Evolutionary conservation across 2,113 vertebrate species (phyloP).

Genomic region (Anguilla rostrata): DNA sequence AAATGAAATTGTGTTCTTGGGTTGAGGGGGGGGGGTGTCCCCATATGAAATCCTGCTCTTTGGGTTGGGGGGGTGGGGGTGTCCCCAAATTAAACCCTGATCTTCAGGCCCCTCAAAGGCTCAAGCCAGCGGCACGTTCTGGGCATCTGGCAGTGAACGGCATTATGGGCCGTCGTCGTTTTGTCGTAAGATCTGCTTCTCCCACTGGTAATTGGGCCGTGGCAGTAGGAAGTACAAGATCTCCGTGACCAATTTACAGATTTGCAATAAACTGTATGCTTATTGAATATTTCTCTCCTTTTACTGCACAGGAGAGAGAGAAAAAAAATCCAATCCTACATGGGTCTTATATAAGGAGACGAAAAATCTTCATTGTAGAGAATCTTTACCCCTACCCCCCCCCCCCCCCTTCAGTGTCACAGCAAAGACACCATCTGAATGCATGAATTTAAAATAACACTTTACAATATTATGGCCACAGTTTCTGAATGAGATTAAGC

Average conservation of each 20-base stretch:
- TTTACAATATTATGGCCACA: conserved; percentile 20
- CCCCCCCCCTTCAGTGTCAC: background rate
- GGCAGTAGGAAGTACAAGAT: conserved; percentile 25
- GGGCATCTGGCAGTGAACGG: background rate
- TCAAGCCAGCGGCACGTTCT: too few species aligned
- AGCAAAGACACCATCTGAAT: conserved; percentile 26
- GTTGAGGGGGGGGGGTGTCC: too few species aligned
- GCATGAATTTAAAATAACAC: conserved; percentile 23
- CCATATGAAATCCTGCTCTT: too few species aligned
- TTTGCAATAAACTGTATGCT: conserved; percentile 40
- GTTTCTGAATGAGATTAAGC: conserved; percentile 3
- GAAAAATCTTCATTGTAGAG: conserved; percentile 20
- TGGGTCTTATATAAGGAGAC: conserved; percentile 28
- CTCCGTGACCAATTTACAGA: conserved; percentile 43
- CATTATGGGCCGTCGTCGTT: background rate
- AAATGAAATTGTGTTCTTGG: too few species aligned
- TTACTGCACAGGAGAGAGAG: conserved; percentile 22
- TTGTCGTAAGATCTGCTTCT: background rate
- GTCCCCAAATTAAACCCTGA: too few species aligned
- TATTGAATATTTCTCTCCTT: conserved; percentile 34
- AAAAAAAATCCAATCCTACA: conserved; percentile 44
- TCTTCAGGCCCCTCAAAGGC: too few species aligned
- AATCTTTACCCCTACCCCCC: conserved; percentile 10
- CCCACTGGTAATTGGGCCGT: conserved; percentile 9
- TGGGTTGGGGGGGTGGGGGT: too few species aligned